Conservation (phyloP, 2,113 vertebrate genomes). For the Ranitomeya imitator region DNA sequence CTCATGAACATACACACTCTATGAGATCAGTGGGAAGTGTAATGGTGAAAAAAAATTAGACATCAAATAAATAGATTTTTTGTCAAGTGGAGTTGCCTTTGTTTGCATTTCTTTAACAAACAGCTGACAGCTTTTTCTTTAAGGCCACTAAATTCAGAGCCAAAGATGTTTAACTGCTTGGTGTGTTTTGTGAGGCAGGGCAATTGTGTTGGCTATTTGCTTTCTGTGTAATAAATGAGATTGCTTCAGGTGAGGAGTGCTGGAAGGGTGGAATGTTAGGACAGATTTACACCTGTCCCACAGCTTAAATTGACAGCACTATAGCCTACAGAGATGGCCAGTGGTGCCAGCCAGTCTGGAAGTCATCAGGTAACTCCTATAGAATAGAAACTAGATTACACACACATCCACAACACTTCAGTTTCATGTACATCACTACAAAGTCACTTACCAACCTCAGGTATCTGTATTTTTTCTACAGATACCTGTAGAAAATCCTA, state of each 20-base stretch:
- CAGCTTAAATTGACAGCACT: slow-evolving; percentile 75
- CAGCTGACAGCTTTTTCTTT: slow-evolving; percentile 66
- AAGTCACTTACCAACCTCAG: slow-evolving; percentile 25
- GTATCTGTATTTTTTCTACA: background rate
- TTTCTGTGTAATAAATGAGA: slow-evolving; percentile 74
- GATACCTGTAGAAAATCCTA: background rate
- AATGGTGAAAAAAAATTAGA: slow-evolving; percentile 39
- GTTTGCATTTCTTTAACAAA: slow-evolving; percentile 77
- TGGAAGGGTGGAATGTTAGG: slow-evolving; percentile 76
- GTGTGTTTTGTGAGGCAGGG: slow-evolving; percentile 64
- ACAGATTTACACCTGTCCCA: slow-evolving; percentile 96
- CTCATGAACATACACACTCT: slow-evolving; percentile 41
- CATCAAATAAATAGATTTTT: slow-evolving; percentile 69
- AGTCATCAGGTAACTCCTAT: slow-evolving; percentile 70
- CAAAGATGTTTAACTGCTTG: slow-evolving; percentile 58
- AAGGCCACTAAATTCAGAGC: slow-evolving; percentile 62
- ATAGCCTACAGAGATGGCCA: slow-evolving; percentile 90
- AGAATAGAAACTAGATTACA: slow-evolving; percentile 71
- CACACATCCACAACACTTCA: slow-evolving; percentile 66
- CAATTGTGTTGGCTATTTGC: slow-evolving; percentile 69
- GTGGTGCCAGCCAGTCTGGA: slow-evolving; percentile 94
- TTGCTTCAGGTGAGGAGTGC: slow-evolving; percentile 86
- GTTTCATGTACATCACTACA: slow-evolving; percentile 47
- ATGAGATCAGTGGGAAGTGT: slow-evolving; percentile 38
- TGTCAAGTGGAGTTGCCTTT: slow-evolving; percentile 63